Evolutionary conservation across 92 coral and sea anemone genomes (phyloP).

Genomic region (Siderastrea radians): DNA sequence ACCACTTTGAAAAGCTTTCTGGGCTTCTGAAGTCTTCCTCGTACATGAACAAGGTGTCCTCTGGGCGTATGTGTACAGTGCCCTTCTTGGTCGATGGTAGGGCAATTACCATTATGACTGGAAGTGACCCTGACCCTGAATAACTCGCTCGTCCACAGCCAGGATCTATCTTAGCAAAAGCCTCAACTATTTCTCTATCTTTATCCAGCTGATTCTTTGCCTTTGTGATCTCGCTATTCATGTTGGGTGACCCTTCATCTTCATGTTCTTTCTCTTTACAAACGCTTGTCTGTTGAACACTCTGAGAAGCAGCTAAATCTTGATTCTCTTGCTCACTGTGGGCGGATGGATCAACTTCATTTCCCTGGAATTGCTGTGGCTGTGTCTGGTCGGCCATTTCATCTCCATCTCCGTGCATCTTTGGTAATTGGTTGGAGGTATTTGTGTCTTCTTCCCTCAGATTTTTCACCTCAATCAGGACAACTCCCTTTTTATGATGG

Average conservation of each 20-base stretch:
- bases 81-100: conserved; percentile 51
- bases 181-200: background rate
- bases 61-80: background rate
- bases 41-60: conserved; percentile 29
- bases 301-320: background rate
- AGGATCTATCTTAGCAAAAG: conserved; percentile 7
- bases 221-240: background rate
- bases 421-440: background rate
- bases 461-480: conserved; percentile 59
- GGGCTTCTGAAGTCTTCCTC: conserved; percentile 40
- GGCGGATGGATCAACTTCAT: background rate
- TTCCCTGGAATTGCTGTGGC: background rate
- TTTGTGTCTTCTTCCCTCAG: background rate
- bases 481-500: conserved; percentile 52
- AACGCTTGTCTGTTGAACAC: background rate
- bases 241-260: background rate
- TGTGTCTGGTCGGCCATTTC: background rate
- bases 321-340: background rate
- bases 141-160: background rate
- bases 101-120: conserved; percentile 40
- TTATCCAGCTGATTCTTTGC: background rate
- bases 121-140: background rate
- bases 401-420: too few relatives aligned
- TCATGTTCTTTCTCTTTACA: background rate
- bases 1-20: conserved; percentile 40